A percentile compares a stretch with the other conserved stretches of the same genome.
These are phyloP conservation scores for Rhynchomys soricoides DNA, from an alignment of 2,113 vertebrate species.

Conservation along the genomic window DNA sequence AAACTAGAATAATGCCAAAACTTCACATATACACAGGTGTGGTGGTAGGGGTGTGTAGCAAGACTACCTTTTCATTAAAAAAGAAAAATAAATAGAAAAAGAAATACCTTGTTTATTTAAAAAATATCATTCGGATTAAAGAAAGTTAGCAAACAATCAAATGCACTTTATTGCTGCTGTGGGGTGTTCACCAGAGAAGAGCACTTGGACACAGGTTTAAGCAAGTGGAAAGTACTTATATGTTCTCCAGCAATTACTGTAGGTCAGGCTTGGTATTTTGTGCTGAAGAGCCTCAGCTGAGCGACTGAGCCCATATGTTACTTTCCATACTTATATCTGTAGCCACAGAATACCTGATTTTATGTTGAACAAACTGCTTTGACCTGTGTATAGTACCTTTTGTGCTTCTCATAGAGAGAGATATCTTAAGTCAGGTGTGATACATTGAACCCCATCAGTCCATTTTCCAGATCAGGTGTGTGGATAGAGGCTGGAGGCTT, in stretches of 20 bases:
- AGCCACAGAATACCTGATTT: not conserved
- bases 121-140: not conserved
- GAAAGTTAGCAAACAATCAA: not conserved
- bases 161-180: not conserved
- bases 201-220: not conserved
- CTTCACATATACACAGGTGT: not conserved
- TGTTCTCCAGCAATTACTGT: accelerated
- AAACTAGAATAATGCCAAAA: not conserved
- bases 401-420: not conserved
- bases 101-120: not conserved
- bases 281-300: not conserved
- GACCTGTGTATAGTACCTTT: not conserved
- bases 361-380: not conserved
- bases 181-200: no score
- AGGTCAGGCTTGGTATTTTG: not conserved
- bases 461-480: not conserved
- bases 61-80: not conserved
- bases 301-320: not conserved
- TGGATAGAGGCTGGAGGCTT: not conserved
- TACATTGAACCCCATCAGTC: not conserved
- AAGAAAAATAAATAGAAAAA: not conserved
- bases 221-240: not conserved
- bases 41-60: no score
- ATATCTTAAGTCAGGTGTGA: not conserved
- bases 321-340: not conserved